These are phyloP conservation scores for Sphaeramia orbicularis DNA, from an alignment of 2,797 vertebrate genomes.

Conservation along the genomic window DNA sequence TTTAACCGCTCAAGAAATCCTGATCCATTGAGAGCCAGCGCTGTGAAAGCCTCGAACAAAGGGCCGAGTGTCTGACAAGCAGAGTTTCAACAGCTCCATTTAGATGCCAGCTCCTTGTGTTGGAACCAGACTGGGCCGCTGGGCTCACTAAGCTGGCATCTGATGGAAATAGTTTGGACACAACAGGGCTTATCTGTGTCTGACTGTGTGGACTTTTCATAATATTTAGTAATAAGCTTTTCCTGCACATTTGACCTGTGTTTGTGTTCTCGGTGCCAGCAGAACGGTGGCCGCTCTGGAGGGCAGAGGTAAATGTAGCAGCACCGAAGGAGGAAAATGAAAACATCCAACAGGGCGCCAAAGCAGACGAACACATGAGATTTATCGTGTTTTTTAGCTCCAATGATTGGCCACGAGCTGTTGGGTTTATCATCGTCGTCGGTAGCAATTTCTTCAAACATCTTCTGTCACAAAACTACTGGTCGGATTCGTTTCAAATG, in stretches of 20 bases:
- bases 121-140: conserved; percentile 30
- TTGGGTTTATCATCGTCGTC: too few relatives aligned
- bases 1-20: conserved; percentile 31
- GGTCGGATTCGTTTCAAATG: too few relatives aligned
- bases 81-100: conserved; percentile 40
- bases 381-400: too few relatives aligned
- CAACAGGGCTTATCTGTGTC: conserved; percentile 28
- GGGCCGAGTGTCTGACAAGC: conserved; percentile 28
- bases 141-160: conserved; percentile 44
- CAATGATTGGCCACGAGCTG: too few relatives aligned
- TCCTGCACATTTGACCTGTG: conserved; percentile 15
- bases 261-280: conserved; percentile 15
- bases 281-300: neutral
- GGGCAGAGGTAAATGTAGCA: neutral
- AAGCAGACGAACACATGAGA: too few relatives aligned
- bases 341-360: too few relatives aligned
- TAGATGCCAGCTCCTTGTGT: conserved; percentile 36
- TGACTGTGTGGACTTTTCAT: conserved; percentile 26
- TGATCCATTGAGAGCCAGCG: conserved; percentile 26
- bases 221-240: conserved; percentile 42
- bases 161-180: conserved; percentile 37
- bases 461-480: too few relatives aligned
- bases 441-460: too few relatives aligned
- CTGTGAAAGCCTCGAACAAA: conserved; percentile 51
- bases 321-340: neutral